Conservation (phyloP, 37 sponge, comb jelly and placozoan genomes). For the Beroe forskalii region DNA sequence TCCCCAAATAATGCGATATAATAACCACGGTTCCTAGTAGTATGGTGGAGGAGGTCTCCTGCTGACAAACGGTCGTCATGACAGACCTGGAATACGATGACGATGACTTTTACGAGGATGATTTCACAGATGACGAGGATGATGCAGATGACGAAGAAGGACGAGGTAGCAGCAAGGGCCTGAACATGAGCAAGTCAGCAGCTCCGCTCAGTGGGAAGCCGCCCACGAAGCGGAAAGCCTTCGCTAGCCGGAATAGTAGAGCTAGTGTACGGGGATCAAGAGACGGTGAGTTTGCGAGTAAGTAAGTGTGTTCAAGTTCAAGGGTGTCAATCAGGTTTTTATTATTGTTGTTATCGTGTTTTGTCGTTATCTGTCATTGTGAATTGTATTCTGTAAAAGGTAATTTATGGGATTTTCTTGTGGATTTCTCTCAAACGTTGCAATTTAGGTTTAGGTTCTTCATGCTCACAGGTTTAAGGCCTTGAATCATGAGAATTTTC, state of each 20-base stretch:
- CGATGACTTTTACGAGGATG: conserved; percentile 60
- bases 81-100: conserved; percentile 34
- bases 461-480: no score
- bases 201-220: not conserved
- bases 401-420: no score
- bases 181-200: not conserved
- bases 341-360: no score
- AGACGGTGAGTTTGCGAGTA: not conserved
- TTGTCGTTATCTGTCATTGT: no score
- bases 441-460: no score
- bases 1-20: not conserved
- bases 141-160: conserved; percentile 10
- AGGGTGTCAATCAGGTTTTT: not conserved
- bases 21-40: no score
- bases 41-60: no score
- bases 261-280: not conserved
- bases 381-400: no score
- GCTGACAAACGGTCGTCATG: no score
- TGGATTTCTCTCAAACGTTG: no score
- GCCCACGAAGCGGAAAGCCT: conserved; percentile 20
- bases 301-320: not conserved
- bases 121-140: conserved; percentile 52
- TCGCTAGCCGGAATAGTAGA: not conserved
- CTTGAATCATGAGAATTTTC: no score
- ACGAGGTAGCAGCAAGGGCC: conserved; percentile 48